Evolutionary conservation across 2,797 vertebrate species (phyloP).

Genomic region (Psittacula echo): DNA sequence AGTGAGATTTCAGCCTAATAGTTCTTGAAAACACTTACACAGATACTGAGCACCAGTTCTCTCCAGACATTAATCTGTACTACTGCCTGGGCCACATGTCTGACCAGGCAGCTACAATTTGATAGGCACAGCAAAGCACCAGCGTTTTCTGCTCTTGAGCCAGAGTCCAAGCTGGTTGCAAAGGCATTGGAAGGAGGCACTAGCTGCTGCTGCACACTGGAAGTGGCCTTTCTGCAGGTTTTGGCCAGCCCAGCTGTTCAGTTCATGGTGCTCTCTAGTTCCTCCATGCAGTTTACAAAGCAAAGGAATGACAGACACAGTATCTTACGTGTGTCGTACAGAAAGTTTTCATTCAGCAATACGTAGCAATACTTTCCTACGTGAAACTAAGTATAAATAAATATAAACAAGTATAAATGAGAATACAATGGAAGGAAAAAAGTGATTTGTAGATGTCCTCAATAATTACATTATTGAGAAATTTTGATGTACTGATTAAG

Average conservation of each 20-base stretch:
- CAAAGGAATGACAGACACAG: not conserved
- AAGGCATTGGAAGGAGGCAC: not conserved
- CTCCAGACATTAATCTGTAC: not conserved
- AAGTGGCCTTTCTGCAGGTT: not conserved
- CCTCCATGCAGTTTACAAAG: not conserved
- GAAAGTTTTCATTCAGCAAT: not conserved
- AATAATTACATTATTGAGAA: not conserved
- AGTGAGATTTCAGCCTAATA: not conserved
- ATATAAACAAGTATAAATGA: not conserved
- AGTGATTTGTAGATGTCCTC: not conserved
- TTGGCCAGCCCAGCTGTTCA: not conserved
- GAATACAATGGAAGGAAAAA: not conserved
- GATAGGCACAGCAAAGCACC: not conserved
- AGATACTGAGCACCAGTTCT: not conserved
- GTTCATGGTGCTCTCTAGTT: not conserved
- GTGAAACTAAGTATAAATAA: not conserved
- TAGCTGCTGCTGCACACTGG: not conserved
- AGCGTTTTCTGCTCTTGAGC: not conserved
- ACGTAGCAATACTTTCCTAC: not conserved
- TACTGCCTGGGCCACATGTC: not conserved
- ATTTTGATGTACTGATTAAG: not conserved
- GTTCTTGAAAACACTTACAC: not conserved
- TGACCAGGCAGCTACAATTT: not conserved
- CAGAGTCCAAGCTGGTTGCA: not conserved
- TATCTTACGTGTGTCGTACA: not conserved